These are phyloP conservation scores for Teleiodes luculella DNA, from an alignment of 2,888 invertebrate genomes.

Conservation along the genomic window DNA sequence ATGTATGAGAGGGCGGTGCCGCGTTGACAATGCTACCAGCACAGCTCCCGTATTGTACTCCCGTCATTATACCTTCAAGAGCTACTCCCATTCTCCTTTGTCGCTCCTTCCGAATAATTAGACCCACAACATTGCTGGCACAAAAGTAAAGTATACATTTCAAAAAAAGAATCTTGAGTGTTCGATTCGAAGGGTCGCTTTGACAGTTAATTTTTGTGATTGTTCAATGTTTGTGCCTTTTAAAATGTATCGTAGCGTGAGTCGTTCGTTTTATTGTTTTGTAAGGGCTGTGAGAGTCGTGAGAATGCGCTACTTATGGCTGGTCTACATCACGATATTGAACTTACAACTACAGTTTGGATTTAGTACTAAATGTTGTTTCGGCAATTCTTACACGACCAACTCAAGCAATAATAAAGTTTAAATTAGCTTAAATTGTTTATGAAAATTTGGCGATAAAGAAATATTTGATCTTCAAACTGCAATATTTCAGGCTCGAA, in stretches of 20 bases:
- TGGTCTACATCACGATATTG: constrained; percentile 14
- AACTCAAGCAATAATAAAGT: too few relatives aligned
- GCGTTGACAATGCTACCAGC: constrained; percentile 56
- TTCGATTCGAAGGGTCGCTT: constrained; percentile 54
- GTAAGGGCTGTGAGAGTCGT: constrained; percentile 61
- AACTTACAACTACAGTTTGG: constrained; percentile 6
- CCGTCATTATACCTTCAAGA: constrained; percentile 60
- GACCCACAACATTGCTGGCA: constrained; percentile 55
- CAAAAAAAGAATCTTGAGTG: constrained; percentile 65
- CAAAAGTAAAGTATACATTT: constrained; percentile 70
- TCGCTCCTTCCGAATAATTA: constrained; percentile 75
- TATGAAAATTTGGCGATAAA: too few relatives aligned
- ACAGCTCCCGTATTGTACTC: constrained; percentile 56
- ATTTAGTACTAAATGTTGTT: background rate
- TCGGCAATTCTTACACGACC: background rate
- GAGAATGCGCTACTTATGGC: constrained; percentile 45
- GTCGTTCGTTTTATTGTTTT: constrained; percentile 51
- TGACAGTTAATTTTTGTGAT: constrained; percentile 70
- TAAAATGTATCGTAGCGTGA: constrained; percentile 48
- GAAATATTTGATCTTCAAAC: too few relatives aligned
- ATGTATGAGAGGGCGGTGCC: constrained; percentile 68
- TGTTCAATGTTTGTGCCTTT: constrained; percentile 54
- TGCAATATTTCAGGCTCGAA: too few relatives aligned
- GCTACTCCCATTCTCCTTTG: constrained; percentile 64
- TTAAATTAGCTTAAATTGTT: too few relatives aligned